Conservation (phyloP, 2,888 invertebrate species). For the Incurvaria masculella region DNA sequence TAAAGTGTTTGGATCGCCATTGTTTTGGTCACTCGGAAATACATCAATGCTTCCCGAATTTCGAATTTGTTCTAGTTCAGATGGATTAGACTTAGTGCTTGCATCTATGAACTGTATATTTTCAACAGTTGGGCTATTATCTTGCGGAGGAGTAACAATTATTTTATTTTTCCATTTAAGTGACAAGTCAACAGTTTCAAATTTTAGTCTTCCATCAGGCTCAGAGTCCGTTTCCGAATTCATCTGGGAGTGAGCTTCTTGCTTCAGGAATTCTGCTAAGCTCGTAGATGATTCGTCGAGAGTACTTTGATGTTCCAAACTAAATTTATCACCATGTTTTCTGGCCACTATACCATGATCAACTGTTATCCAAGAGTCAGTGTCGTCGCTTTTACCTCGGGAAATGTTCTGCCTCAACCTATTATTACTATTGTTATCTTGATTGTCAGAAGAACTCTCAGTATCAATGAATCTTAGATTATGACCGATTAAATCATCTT, state of each 20-base stretch:
- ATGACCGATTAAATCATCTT: slow-evolving; percentile 45
- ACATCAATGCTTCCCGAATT: slow-evolving; percentile 43
- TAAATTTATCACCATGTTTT: slow-evolving; percentile 25
- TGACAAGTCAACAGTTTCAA: slow-evolving; percentile 33
- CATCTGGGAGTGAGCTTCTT: slow-evolving; percentile 40
- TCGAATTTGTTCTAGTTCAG: slow-evolving; percentile 44
- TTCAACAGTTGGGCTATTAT: slow-evolving; percentile 58
- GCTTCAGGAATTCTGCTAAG: slow-evolving; percentile 45
- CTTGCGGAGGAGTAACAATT: slow-evolving; percentile 59
- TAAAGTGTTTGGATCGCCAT: slow-evolving; percentile 31
- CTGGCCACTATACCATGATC: slow-evolving; percentile 60
- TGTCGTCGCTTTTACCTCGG: slow-evolving; percentile 64
- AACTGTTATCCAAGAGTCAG: slow-evolving; percentile 64
- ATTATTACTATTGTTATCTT: slow-evolving; percentile 31
- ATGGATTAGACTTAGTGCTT: slow-evolving; percentile 39
- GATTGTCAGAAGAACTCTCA: slow-evolving; percentile 48
- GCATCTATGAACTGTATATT: slow-evolving; percentile 49
- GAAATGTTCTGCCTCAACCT: slow-evolving; percentile 27
- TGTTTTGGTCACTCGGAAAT: slow-evolving; percentile 40
- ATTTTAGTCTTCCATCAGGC: slow-evolving; percentile 29
- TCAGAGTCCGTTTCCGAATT: slow-evolving; percentile 43
- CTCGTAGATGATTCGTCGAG: slow-evolving; percentile 59
- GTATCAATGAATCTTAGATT: slow-evolving; percentile 52
- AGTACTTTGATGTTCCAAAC: slow-evolving; percentile 55
- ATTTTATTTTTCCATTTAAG: slow-evolving; percentile 54